Base-by-base conservation (phyloP, 2,113 vertebrate genomes). In the Falcunculus frontatus region DNA sequence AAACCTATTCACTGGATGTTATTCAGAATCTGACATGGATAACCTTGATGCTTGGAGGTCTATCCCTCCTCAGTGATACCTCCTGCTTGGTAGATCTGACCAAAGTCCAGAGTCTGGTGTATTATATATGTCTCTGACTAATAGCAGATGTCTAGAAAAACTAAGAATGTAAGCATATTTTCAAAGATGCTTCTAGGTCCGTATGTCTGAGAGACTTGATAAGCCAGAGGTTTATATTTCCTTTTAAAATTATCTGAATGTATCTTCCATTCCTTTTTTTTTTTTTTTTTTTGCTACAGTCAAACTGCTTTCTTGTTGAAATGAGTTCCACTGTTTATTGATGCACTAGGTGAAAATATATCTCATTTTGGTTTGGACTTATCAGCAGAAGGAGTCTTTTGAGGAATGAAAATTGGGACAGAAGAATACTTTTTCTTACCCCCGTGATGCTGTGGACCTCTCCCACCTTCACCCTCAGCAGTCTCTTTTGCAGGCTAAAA, bases 101-200 rank as follows among this genome's bases (percentile, higher is more conserved):
- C 0, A 1, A 60, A 44, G 26, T 69, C 23, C 0, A 1, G 42
- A 59, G 18, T 42, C 41, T 52, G 9, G 13, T 64, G 3, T 59
- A 20, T 55, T 68, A 39, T 16, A 13, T 63, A 16, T 4, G 1
- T 22, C 39, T n/a, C 35, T 56, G 33, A 16, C 16, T 87, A 68
- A 17, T 13, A 55, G 35, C 23, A 87, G 37, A 44, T 69, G 21
- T 41, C 9, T 44, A 78, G 64, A 52, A 84, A 56, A 90, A 47
- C 18, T 30, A 67, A 37, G 47, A 52, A 9, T 72, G 7, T 41
- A 72, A 55, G 9, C 7, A 22, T 49, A 29, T 57, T 85, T 83
- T 90, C 26, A 39, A 70, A 59, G 21, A 26, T 32, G 18, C 21
- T 87, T 82, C 22, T 63, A 47, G 10, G 5, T 44, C 11, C 22